Evolutionary conservation across 2,888 invertebrate species (phyloP).

Genomic region (Ferrisia virgata): DNA sequence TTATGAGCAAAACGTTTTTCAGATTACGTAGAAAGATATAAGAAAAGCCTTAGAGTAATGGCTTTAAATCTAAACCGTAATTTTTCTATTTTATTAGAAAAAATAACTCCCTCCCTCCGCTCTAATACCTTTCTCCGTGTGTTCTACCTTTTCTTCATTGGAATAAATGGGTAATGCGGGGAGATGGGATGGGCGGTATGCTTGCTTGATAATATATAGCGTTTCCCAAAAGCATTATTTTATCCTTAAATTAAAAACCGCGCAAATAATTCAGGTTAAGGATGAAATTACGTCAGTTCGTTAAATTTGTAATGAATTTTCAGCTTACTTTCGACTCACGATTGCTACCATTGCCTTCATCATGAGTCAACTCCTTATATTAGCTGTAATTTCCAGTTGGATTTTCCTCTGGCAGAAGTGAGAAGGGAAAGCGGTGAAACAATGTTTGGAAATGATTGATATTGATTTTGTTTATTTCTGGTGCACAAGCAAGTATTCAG

Average conservation of each 20-base stretch:
- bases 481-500: no score
- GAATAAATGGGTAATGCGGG: not conserved
- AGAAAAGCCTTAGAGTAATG: slow-evolving; percentile 42
- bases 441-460: no score
- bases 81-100: slow-evolving; percentile 45
- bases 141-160: not conserved
- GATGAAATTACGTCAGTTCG: slow-evolving; percentile 18
- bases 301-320: not conserved
- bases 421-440: not conserved
- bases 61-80: slow-evolving; percentile 43
- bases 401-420: not conserved
- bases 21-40: slow-evolving; percentile 31
- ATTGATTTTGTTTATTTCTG: no score
- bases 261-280: slow-evolving; percentile 13
- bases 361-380: not conserved
- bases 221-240: slow-evolving; percentile 25
- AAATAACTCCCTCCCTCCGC: slow-evolving; percentile 27
- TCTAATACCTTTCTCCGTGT: not conserved
- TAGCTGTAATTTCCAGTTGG: not conserved
- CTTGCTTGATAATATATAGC: slow-evolving; percentile 15
- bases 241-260: slow-evolving; percentile 20
- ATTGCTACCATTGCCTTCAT: not conserved
- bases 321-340: not conserved
- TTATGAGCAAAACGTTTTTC: slow-evolving; percentile 45
- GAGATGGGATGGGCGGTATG: not conserved